Base-by-base conservation (phyloP, 1,140 invertebrate genomes). In the Bombyx mandarina region DNA sequence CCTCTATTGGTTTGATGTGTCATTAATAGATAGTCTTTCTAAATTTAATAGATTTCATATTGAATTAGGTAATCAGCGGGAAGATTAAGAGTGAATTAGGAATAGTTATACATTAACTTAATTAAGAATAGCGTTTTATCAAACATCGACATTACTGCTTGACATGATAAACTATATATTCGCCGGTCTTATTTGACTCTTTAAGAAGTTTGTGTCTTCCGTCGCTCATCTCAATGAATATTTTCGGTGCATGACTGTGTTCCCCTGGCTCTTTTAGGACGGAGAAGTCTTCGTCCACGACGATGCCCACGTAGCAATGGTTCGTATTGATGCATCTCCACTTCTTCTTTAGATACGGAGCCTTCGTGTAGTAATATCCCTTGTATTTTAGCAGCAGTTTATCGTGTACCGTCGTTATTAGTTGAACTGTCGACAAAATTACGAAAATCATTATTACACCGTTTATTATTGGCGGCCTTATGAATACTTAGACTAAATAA, bases 281-380 rank as follows among this genome's bases (percentile, higher is more conserved):
- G 1, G 54, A 61, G 44, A 60, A 60, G 18, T 65, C 60, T 3
- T 68, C 57, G 12, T 60, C 50, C 22, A 69, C 57, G 35, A 60
- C 58, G 8, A 68, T 22, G 0, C 60, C 55, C 2, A 61, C 58
- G 43, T 58, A 69, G 22, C 66, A 69, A 2, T 44, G 48, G 18
- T 57, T 58, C 0, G 66, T 68, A 46, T 68, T 68, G n/a, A 68
- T 58, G 43, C 66, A 68, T 2, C 66, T 44, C 66, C 66, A 68
- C 52, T 58, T 58, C 7, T 58, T 58, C 54, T 59, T 61, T 45
- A 59, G 59, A 10, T 58, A 63, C n/a, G 67, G 67, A 18, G 58
- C 58, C 45, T 63, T 61, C 0, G 60, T 57, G 53, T 67, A 67
- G 22, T 62, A 67, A 12, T 67, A 58, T 1, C 66, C 66, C 56